Base-by-base conservation (phyloP, 2,888 invertebrate species). In the Melanostoma mellinum region DNA sequence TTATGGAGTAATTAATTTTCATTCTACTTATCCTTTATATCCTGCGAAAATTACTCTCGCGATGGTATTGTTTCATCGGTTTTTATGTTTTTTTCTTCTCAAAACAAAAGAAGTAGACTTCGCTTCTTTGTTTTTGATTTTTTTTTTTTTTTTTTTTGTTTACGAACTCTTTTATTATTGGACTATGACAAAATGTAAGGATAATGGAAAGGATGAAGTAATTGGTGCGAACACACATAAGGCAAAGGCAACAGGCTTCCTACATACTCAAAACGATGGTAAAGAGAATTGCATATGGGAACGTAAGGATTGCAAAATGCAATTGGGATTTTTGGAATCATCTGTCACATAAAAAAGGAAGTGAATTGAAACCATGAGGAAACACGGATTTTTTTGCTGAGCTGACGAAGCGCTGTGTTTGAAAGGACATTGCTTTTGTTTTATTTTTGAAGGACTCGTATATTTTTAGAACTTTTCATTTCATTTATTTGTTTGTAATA, bases 1-100 rank as follows among this genome's bases (percentile, higher is more conserved):
- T 89, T 89, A 88, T 89, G 89, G 87, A 89, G 89, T 89, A 89
- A 89, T 89, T 89, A 89, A 89, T 89, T 88, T 89, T 74, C 50
- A 44, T 72, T 72, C 36, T 61, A 44, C 55, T 68, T 76, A 67
- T 82, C 82, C 73, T 77, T 77, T 72, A 73, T 73, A 73, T 73
- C 53, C 48, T 52, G 46, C 6, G 69, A 10, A 63, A 36, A 32
- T 71, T 84, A 79, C 74, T 75, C 84, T 71, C 79, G 71, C 74
- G 65, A 67, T 58, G 69, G 79, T 71, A 71, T 84, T 84, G 84
- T 84, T 78, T 69, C 53, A 40, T 55, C 30, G 67, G 65, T 35
- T 61, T 61, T 60, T 44, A 61, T 44, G 10, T 30, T 35, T 61
- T 63, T 63, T 48, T 36, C n/a, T 20, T 46, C 6, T 61, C 55